These are phyloP conservation scores for Megamerina dolium DNA, from an alignment of 2,888 invertebrate genomes.

Conservation along the genomic window DNA sequence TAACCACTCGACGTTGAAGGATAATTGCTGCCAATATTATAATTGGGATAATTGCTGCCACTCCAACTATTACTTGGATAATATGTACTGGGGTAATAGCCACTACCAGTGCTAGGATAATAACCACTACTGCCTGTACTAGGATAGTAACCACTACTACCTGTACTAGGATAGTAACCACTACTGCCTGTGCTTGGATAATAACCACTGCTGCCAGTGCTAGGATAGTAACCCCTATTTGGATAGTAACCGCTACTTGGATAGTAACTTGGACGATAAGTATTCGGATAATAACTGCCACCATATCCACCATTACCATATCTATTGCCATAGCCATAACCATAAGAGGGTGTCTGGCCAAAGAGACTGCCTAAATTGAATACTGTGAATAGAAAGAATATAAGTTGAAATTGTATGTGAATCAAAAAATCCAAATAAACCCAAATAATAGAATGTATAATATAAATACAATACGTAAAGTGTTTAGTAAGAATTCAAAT, in stretches of 20 bases:
- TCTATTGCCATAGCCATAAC: constrained; percentile 17
- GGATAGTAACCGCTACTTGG: constrained; percentile 11
- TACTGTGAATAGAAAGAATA: constrained; percentile 28
- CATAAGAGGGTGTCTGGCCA: constrained; percentile 27
- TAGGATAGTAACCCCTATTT: constrained; percentile 27
- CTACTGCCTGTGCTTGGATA: constrained; percentile 23
- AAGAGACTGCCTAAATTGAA: constrained; percentile 50
- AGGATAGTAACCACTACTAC: constrained; percentile 27
- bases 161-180: constrained; percentile 27
- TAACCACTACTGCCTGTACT: constrained; percentile 8
- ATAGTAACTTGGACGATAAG: constrained; percentile 4
- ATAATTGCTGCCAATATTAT: background rate
- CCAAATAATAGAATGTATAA: too few species aligned
- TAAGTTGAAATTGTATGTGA: too few species aligned
- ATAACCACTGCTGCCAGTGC: constrained; percentile 15
- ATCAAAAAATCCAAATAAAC: too few species aligned
- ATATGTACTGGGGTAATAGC: constrained; percentile 19
- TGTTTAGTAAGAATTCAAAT: too few species aligned
- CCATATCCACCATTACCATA: constrained; percentile 4
- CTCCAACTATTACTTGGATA: constrained; percentile 15
- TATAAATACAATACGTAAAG: too few species aligned
- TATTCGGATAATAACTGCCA: constrained; percentile 17
- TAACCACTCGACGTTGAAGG: background rate
- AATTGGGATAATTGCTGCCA: constrained; percentile 17
- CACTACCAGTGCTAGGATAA: constrained; percentile 16